Evolutionary conservation across 1,140 invertebrate genomes (phyloP).

Genomic region (Varroa destructor): DNA sequence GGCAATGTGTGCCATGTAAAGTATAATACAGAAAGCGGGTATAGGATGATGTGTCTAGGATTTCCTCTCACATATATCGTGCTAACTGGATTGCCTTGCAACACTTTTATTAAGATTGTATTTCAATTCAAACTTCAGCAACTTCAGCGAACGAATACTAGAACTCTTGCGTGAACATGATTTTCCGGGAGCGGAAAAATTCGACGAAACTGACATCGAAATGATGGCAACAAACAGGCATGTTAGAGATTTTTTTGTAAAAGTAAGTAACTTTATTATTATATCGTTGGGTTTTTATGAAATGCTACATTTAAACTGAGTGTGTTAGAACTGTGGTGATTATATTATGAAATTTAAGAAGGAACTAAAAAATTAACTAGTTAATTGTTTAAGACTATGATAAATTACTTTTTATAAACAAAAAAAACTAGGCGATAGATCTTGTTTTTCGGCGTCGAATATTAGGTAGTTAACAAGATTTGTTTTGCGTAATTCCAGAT

Average conservation of each 20-base stretch:
- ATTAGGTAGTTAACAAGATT: no score
- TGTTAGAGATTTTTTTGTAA: conserved; percentile 1
- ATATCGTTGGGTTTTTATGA: not conserved
- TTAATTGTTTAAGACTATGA: not conserved
- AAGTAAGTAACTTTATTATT: not conserved
- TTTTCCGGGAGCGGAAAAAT: conserved; percentile 11
- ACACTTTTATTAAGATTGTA: no score
- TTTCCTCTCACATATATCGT: no score
- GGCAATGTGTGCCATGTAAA: no score
- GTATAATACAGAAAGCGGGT: no score
- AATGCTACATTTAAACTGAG: not conserved
- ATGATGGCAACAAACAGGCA: not conserved
- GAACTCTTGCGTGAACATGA: not conserved
- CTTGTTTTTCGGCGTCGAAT: no score
- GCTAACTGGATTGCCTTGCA: no score
- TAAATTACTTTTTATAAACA: not conserved
- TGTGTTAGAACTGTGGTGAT: not conserved
- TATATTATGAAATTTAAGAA: not conserved
- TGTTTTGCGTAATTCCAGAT: no score
- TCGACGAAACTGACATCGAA: conserved; percentile 9
- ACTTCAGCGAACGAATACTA: not conserved
- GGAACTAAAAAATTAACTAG: not conserved
- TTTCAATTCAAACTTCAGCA: not conserved
- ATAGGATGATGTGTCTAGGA: no score
- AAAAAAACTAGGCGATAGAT: no score